A percentile compares a stretch with the other conserved stretches of the same genome.
These are phyloP conservation scores for Girardia tigrina DNA, from an alignment of 2,888 invertebrate genomes.

Conservation along the genomic window DNA sequence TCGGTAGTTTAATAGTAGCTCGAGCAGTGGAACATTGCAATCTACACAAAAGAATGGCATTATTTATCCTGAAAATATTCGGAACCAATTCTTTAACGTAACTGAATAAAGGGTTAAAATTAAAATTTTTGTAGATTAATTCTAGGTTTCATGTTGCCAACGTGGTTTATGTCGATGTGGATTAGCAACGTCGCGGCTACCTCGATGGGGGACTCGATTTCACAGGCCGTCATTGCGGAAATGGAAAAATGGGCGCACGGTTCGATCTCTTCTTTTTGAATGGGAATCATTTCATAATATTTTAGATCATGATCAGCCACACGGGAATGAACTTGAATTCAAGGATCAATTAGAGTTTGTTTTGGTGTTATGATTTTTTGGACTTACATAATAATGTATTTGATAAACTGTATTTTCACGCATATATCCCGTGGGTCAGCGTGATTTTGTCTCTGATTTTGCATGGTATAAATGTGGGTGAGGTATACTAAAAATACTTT, in stretches of 20 bases:
- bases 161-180: conserved; percentile 43
- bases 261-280: neutral
- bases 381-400: no score
- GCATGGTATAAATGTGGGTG: no score
- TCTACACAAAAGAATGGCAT: conserved; percentile 69
- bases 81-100: conserved; percentile 43
- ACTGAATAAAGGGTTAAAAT: conserved; percentile 39
- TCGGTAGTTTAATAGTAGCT: conserved; percentile 73
- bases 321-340: neutral
- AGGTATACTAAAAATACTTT: no score
- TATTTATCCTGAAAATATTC: conserved; percentile 63
- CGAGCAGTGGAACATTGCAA: conserved; percentile 77
- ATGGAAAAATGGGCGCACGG: conserved; percentile 46
- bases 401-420: no score
- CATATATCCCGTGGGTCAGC: no score
- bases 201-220: conserved; percentile 83
- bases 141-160: conserved; percentile 42
- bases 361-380: neutral
- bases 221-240: conserved; percentile 69
- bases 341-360: neutral
- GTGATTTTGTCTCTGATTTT: no score
- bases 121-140: conserved; percentile 40
- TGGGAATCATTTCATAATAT: neutral
- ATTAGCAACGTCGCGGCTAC: conserved; percentile 50
- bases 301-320: neutral